phyloP scores from a whole-genome alignment of 2,113 vertebrate species.

The Cacatua alba region DNA sequence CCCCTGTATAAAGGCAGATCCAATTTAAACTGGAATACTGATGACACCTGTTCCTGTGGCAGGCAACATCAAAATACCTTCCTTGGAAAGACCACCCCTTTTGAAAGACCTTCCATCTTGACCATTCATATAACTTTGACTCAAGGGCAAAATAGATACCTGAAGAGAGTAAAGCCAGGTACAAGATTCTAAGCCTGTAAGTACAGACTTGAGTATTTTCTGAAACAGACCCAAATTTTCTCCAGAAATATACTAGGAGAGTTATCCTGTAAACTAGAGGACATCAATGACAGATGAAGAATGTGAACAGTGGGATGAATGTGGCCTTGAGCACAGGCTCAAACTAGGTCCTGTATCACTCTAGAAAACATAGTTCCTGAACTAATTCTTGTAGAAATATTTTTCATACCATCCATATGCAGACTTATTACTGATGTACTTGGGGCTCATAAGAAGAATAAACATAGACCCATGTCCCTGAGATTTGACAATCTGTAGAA shows the following conservation, averaged over 20 bases:
- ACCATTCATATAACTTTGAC: background rate
- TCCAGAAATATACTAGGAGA: background rate
- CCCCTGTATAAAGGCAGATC: background rate
- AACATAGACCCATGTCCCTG: background rate
- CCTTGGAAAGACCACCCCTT: background rate
- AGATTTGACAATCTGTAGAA: slow-evolving; percentile 11
- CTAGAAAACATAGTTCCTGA: background rate
- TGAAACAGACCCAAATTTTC: background rate
- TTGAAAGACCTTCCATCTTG: background rate
- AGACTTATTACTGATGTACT: background rate
- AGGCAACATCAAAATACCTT: background rate
- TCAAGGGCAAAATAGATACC: background rate
- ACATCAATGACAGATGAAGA: background rate
- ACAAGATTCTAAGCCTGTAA: background rate
- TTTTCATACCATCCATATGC: background rate
- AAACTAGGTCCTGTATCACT: background rate
- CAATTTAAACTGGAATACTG: background rate
- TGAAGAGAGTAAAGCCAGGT: background rate
- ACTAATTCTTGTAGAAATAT: background rate
- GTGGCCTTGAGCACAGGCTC: background rate
- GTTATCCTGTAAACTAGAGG: background rate
- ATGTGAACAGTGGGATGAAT: background rate
- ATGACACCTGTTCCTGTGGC: background rate
- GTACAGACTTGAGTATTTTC: background rate
- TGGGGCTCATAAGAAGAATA: background rate